Percentiles rank a stretch among this genome's conserved stretches.
Conservation (phyloP, 2,888 invertebrate genomes). For the Tridacna crocea region DNA sequence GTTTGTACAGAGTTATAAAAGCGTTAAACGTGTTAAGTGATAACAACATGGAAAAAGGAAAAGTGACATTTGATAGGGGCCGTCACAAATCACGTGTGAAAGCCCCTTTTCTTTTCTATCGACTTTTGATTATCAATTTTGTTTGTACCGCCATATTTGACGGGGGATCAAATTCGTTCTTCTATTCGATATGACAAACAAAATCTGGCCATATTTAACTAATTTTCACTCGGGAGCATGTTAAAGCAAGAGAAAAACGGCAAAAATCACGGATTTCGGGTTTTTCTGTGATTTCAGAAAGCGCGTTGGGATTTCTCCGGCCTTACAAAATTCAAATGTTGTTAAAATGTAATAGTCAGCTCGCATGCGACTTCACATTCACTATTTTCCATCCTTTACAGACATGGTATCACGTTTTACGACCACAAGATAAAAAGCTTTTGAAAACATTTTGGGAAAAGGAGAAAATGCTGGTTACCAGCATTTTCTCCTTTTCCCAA, state of each 20-base stretch:
- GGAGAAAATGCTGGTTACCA: background rate
- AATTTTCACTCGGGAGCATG: constrained; percentile 41
- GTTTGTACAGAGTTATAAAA: constrained; percentile 17
- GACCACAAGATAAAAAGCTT: background rate
- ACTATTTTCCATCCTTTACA: background rate
- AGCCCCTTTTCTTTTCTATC: constrained; percentile 5
- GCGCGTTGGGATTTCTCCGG: constrained; percentile 43
- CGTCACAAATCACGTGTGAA: constrained; percentile 8
- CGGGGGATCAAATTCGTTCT: constrained; percentile 16
- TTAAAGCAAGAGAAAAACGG: constrained; percentile 47
- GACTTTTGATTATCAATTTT: background rate
- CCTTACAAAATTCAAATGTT: constrained; percentile 32
- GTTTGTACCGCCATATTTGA: constrained; percentile 18
- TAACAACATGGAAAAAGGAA: constrained; percentile 18
- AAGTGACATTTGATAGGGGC: constrained; percentile 25
- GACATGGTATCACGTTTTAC: background rate
- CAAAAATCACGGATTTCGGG: constrained; percentile 61
- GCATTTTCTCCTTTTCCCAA: background rate
- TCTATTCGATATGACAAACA: constrained; percentile 23
- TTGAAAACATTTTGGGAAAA: background rate
- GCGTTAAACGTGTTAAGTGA: constrained; percentile 28
- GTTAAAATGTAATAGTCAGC: constrained; percentile 56
- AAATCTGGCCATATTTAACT: constrained; percentile 25
- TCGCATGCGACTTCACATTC: constrained; percentile 62
- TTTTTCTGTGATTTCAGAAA: constrained; percentile 20